Evolutionary conservation across 2,888 invertebrate genomes (phyloP).

Genomic region (Portevinia maculata): DNA sequence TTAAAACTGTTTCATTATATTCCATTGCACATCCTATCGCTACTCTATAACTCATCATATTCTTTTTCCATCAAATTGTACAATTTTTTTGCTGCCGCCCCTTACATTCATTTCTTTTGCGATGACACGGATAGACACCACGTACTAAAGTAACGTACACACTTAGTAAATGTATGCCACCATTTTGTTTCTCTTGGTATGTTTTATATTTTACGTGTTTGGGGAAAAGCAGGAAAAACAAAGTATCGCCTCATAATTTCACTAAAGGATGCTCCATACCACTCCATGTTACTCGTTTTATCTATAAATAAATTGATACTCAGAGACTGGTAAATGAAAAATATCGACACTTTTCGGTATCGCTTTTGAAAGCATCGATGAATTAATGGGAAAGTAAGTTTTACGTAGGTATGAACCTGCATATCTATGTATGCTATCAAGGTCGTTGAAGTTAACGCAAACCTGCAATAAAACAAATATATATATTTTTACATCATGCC

Average conservation of each 20-base stretch:
- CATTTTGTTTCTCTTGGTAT: not conserved
- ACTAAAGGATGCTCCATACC: not conserved
- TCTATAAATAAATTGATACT: not conserved
- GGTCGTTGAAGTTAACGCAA: no score
- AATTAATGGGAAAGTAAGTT: not conserved
- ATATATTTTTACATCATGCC: no score
- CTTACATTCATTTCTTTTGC: constrained; percentile 7
- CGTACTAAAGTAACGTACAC: constrained; percentile 8
- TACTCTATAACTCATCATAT: constrained; percentile 38
- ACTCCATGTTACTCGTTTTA: not conserved
- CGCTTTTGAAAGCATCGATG: not conserved
- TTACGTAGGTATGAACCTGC: no score
- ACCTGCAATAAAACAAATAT: no score
- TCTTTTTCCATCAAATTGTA: constrained; percentile 49
- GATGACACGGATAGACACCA: constrained; percentile 21
- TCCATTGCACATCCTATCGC: constrained; percentile 38
- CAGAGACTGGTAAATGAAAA: not conserved
- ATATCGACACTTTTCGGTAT: not conserved
- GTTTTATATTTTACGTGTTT: constrained; percentile 1
- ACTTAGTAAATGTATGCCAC: constrained; percentile 17
- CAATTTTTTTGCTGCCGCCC: not conserved
- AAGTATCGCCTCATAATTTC: not conserved
- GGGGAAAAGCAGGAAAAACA: not conserved
- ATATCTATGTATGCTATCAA: no score
- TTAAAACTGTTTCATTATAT: constrained; percentile 41